phyloP scores from a whole-genome alignment of 2,113 vertebrate species.

The Chlamydotis undulata region DNA sequence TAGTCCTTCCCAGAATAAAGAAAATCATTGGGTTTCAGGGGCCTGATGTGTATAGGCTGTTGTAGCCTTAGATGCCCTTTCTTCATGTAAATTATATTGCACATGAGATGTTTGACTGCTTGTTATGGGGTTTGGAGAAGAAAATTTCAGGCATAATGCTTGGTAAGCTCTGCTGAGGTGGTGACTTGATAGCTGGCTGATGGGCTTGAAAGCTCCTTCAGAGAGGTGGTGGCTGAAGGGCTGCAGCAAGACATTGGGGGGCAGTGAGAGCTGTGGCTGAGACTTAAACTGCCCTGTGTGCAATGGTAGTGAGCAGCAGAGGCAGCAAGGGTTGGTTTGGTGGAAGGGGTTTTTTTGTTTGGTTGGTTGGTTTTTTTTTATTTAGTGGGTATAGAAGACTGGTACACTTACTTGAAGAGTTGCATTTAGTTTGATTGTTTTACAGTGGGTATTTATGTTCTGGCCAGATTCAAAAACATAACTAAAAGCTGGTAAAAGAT shows the following conservation, averaged over 20 bases:
- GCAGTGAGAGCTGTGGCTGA: not conserved
- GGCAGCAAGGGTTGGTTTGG: not conserved
- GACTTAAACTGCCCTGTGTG: too few species aligned
- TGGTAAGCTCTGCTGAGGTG: not conserved
- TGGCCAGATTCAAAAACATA: not conserved
- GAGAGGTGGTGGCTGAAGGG: not conserved
- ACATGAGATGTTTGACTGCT: not conserved
- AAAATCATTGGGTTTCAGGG: not conserved
- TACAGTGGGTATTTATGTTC: not conserved
- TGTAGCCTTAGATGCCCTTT: not conserved
- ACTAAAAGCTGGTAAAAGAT: not conserved
- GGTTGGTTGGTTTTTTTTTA: not conserved
- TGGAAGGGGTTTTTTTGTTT: not conserved
- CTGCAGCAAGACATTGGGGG: not conserved
- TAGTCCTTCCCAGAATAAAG: not conserved
- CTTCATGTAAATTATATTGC: not conserved
- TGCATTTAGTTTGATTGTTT: not conserved
- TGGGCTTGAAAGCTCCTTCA: not conserved
- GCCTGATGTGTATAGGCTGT: not conserved
- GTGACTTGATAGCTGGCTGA: too few species aligned
- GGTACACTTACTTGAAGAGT: not conserved
- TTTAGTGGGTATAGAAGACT: not conserved
- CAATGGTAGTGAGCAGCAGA: not conserved
- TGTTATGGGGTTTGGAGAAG: not conserved
- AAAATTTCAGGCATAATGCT: fast-evolving